Conservation (phyloP, 2,113 vertebrate genomes). For the Rhipidura dahli region DNA sequence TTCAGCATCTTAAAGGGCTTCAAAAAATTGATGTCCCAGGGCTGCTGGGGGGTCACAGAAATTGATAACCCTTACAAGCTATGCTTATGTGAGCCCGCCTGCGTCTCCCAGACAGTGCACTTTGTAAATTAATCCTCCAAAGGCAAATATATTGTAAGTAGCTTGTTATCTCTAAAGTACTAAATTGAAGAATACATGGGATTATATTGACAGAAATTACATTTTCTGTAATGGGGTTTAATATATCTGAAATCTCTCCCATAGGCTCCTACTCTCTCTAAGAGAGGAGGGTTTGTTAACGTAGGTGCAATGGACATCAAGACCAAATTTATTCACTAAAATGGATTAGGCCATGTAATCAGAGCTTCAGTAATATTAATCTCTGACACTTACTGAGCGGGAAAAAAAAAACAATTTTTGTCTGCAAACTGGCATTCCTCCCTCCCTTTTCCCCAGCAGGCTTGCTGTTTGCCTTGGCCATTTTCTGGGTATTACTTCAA, state of each 20-base stretch:
- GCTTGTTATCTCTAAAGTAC: slow-evolving; percentile 87
- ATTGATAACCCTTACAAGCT: slow-evolving; percentile 91
- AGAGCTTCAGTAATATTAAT: slow-evolving; percentile 81
- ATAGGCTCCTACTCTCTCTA: slow-evolving; percentile 66
- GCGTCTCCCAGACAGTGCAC: slow-evolving; percentile 77
- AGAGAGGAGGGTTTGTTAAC: slow-evolving; percentile 76
- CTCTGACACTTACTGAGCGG: slow-evolving; percentile 77
- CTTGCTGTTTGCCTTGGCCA: slow-evolving; percentile 51
- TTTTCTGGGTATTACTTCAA: slow-evolving; percentile 84
- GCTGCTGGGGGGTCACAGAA: slow-evolving; percentile 83
- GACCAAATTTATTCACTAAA: slow-evolving; percentile 81
- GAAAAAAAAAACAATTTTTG: slow-evolving; percentile 63
- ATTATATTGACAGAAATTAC: slow-evolving; percentile 95
- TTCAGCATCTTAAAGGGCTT: slow-evolving; percentile 72
- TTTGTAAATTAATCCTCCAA: slow-evolving; percentile 92
- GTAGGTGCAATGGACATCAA: slow-evolving; percentile 76
- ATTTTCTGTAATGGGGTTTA: slow-evolving; percentile 91
- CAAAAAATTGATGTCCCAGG: slow-evolving; percentile 83
- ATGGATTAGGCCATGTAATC: slow-evolving; percentile 84
- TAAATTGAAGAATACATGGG: slow-evolving; percentile 90
- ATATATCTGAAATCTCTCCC: slow-evolving; percentile 84
- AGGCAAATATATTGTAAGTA: slow-evolving; percentile 91
- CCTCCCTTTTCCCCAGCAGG: slow-evolving; percentile 37
- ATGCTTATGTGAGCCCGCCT: slow-evolving; percentile 79
- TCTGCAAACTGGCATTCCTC: slow-evolving; percentile 68